phyloP scores from a whole-genome alignment of 2,797 vertebrate genomes.

The Anguilla pacifica region DNA sequence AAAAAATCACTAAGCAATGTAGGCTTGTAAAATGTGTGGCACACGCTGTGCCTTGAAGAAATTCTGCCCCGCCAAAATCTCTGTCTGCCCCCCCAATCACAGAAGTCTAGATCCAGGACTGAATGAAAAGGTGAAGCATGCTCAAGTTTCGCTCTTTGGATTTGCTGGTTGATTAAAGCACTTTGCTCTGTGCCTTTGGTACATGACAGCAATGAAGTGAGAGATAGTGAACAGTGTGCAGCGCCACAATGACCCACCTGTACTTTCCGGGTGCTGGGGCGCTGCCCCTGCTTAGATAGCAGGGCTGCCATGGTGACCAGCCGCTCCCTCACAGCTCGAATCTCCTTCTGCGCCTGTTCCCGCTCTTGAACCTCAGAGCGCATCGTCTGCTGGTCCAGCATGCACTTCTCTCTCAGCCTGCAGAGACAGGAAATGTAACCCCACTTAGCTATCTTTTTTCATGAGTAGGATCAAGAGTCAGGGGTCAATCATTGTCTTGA shows the following conservation, averaged over 20 bases:
- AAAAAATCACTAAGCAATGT: no score
- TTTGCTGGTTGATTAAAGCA: no score
- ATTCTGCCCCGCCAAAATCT: no score
- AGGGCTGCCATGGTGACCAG: slow-evolving; percentile 43
- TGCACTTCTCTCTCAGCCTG: slow-evolving; percentile 62
- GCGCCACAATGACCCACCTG: slow-evolving; percentile 63
- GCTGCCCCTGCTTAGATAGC: slow-evolving; percentile 32
- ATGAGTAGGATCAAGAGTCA: background rate
- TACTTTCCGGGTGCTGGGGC: slow-evolving; percentile 57
- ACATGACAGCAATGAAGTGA: background rate
- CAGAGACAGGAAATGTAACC: background rate
- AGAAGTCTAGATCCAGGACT: no score
- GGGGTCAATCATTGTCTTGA: background rate
- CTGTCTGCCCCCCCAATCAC: no score
- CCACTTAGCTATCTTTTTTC: background rate
- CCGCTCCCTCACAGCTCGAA: slow-evolving; percentile 62
- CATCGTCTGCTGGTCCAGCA: slow-evolving; percentile 61
- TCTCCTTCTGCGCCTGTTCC: slow-evolving; percentile 65
- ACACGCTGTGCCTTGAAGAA: no score
- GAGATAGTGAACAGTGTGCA: background rate
- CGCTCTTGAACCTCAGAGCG: slow-evolving; percentile 71
- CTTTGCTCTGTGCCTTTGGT: background rate
- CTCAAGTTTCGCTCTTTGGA: no score
- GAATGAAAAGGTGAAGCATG: no score
- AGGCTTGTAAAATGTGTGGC: no score